Evolutionary conservation across 2,797 vertebrate species (phyloP).

Genomic region (Oryzias dopingdopingensis): DNA sequence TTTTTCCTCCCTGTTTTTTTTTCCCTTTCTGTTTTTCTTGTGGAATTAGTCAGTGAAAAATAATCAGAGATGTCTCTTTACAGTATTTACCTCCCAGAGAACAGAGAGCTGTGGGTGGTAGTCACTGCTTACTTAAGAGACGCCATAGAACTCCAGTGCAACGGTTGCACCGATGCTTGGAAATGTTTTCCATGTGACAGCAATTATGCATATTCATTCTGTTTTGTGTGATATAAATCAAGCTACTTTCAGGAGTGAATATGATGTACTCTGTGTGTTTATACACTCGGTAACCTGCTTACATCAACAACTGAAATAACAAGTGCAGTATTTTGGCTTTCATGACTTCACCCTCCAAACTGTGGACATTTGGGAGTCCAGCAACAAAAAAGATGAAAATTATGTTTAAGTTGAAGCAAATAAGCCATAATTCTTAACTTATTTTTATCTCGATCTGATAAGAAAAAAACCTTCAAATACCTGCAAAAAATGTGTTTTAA

Average conservation of each 20-base stretch:
- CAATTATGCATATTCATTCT: constrained; percentile 69
- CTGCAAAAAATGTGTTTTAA: too few relatives aligned
- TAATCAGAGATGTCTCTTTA: constrained; percentile 73
- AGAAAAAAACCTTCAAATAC: too few relatives aligned
- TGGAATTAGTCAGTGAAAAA: constrained; percentile 84
- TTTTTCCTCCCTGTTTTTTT: constrained; percentile 70
- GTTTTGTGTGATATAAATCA: constrained; percentile 67
- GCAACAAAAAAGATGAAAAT: constrained; percentile 45
- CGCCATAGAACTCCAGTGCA: constrained; percentile 32
- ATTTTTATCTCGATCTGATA: too few relatives aligned
- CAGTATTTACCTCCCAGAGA: constrained; percentile 70
- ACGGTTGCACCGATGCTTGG: constrained; percentile 42
- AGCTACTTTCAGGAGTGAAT: constrained; percentile 65
- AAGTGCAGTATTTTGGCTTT: constrained; percentile 73
- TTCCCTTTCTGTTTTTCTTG: constrained; percentile 67
- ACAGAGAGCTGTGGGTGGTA: constrained; percentile 63
- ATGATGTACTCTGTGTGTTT: constrained; percentile 66
- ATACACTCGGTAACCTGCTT: constrained; percentile 71
- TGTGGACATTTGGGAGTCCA: constrained; percentile 70
- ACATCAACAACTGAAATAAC: constrained; percentile 81
- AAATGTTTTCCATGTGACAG: constrained; percentile 62
- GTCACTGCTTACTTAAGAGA: constrained; percentile 46
- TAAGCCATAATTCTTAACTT: background rate
- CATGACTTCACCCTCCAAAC: constrained; percentile 77
- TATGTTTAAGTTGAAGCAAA: background rate